Percentiles rank a stretch among this genome's conserved stretches.
phyloP scores from a whole-genome alignment of 2,797 vertebrate species.

The Botia kubotai region DNA sequence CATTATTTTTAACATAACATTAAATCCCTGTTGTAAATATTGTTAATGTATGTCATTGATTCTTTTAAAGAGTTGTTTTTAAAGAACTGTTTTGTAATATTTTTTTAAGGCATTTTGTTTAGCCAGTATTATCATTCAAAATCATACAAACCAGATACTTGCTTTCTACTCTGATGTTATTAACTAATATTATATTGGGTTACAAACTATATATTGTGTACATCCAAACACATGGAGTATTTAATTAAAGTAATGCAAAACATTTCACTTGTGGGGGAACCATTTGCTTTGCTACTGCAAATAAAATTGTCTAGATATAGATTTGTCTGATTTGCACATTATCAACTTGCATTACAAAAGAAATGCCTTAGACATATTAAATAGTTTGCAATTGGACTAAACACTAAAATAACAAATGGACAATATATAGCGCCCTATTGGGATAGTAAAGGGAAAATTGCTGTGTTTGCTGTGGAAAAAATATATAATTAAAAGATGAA shows the following conservation, averaged over 20 bases:
- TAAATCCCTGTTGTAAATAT: constrained; percentile 82
- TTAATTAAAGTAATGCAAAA: constrained; percentile 57
- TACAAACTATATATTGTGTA: constrained; percentile 73
- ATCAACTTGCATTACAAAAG: no score
- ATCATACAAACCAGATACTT: constrained; percentile 71
- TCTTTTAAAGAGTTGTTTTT: constrained; percentile 72
- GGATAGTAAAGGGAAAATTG: no score
- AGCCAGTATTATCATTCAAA: constrained; percentile 66
- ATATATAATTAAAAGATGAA: no score
- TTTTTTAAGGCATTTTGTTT: constrained; percentile 68
- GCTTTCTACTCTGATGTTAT: constrained; percentile 70
- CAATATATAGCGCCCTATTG: not conserved
- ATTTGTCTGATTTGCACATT: no score
- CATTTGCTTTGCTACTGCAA: constrained; percentile 4
- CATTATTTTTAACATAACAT: constrained; percentile 60
- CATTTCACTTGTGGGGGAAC: not conserved
- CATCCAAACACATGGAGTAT: constrained; percentile 72
- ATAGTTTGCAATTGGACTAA: no score
- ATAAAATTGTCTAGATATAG: not conserved
- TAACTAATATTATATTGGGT: constrained; percentile 64
- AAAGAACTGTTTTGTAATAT: constrained; percentile 76
- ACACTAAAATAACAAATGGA: not conserved
- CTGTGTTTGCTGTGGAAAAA: no score
- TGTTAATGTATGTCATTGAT: constrained; percentile 89
- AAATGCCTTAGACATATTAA: no score